Evolutionary conservation across 2,888 invertebrate species (phyloP).

Genomic region (Stenurella melanura): DNA sequence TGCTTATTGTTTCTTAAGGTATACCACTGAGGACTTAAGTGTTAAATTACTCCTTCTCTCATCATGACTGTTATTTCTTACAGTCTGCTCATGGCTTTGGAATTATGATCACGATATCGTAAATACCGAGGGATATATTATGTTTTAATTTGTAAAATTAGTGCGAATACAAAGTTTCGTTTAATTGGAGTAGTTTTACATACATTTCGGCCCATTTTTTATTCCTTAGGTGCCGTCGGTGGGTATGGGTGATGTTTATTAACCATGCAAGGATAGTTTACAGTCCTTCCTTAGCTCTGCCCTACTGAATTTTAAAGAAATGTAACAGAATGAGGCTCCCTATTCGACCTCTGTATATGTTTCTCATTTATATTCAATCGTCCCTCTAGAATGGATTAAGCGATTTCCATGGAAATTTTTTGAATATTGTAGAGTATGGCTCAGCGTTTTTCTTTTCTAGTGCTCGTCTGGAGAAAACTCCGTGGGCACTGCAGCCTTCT

Average conservation of each 20-base stretch:
- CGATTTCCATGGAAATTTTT: too few species aligned
- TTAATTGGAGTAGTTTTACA: background rate
- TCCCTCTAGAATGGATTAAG: too few species aligned
- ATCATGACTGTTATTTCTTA: constrained; percentile 41
- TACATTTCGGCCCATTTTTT: background rate
- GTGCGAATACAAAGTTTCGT: background rate
- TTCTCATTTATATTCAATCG: too few species aligned
- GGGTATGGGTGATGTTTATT: background rate
- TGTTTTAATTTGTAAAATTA: background rate
- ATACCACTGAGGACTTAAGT: constrained; percentile 35
- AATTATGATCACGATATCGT: constrained; percentile 43
- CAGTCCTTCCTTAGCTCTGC: too few species aligned
- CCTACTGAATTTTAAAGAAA: too few species aligned
- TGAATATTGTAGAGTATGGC: too few species aligned
- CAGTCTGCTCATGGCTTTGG: constrained; percentile 31
- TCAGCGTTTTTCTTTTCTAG: too few species aligned
- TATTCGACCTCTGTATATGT: too few species aligned
- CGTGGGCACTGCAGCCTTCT: too few species aligned
- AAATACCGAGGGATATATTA: constrained; percentile 14
- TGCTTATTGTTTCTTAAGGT: constrained; percentile 31
- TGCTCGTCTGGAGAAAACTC: too few species aligned
- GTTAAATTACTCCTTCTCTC: constrained; percentile 39
- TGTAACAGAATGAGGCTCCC: too few species aligned
- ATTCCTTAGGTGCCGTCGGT: background rate
- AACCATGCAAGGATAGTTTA: too few species aligned